Percentiles rank a stretch among this genome's conserved stretches.
phyloP scores from a whole-genome alignment of 2,888 invertebrate genomes.

The Prosapia bicincta region DNA sequence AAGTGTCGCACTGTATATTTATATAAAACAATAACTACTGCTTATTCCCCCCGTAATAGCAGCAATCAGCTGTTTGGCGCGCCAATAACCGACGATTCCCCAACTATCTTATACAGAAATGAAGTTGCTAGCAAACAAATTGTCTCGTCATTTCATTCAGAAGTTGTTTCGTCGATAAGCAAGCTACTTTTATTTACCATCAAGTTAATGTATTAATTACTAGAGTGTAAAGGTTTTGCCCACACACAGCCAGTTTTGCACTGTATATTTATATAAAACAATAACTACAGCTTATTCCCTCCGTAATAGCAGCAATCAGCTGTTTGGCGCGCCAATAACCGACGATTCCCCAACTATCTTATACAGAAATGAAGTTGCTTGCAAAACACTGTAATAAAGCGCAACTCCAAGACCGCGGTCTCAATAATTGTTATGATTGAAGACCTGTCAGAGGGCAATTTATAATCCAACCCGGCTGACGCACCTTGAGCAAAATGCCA shows the following conservation, averaged over 20 bases:
- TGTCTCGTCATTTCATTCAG: no score
- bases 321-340: background rate
- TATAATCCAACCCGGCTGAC: background rate
- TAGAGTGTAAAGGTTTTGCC: no score
- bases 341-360: background rate
- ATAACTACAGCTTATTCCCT: background rate
- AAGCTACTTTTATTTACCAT: no score
- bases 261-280: background rate
- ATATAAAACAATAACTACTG: no score
- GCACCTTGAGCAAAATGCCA: background rate
- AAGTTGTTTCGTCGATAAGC: no score
- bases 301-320: background rate
- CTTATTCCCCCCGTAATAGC: no score
- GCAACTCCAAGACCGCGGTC: background rate
- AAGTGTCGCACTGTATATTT: no score
- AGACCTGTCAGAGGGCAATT: background rate
- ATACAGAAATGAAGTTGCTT: background rate
- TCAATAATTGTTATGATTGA: background rate
- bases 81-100: no score
- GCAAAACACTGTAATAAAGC: background rate
- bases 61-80: no score
- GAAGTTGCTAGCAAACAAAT: no score
- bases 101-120: no score
- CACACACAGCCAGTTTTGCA: background rate
- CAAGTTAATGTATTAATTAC: no score